Percentiles rank a stretch among this genome's conserved stretches.
phyloP scores from a whole-genome alignment of 1,140 invertebrate species.

The Brachionus rotundiformis region DNA sequence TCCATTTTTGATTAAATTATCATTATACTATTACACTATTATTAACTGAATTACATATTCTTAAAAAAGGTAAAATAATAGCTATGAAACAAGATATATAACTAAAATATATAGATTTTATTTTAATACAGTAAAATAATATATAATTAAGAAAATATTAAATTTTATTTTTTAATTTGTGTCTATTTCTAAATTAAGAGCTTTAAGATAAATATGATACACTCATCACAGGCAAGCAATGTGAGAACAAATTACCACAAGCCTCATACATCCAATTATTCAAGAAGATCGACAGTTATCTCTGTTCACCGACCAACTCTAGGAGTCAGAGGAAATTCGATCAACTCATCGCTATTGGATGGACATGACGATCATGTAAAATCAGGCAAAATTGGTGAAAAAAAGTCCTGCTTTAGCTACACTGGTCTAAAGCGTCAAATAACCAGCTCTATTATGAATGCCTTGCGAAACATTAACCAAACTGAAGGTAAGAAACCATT shows the following conservation, averaged over 20 bases:
- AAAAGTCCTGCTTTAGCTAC: constrained; percentile 16
- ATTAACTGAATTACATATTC: neutral
- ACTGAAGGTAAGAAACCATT: neutral
- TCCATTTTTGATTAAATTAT: too few relatives aligned
- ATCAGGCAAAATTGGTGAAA: neutral
- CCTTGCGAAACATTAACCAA: constrained; percentile 10
- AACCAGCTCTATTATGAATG: neutral
- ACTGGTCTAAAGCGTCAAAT: neutral
- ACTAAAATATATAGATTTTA: neutral
- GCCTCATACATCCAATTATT: neutral
- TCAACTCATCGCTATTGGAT: neutral
- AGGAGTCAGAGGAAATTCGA: neutral
- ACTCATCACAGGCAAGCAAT: constrained; percentile 13
- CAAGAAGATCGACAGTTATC: neutral
- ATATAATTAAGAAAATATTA: neutral
- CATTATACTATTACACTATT: too few relatives aligned
- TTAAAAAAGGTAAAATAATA: neutral
- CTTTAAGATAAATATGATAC: neutral
- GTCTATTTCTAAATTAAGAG: neutral
- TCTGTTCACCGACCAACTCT: neutral
- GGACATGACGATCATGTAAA: neutral
- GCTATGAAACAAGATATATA: neutral
- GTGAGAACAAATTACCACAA: neutral
- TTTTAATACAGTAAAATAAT: neutral
- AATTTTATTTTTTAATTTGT: neutral